A percentile compares a stretch with the other conserved stretches of the same genome.
These are phyloP conservation scores for Lophotriccus pileatus DNA, from an alignment of 2,797 vertebrate species.

Conservation along the genomic window DNA sequence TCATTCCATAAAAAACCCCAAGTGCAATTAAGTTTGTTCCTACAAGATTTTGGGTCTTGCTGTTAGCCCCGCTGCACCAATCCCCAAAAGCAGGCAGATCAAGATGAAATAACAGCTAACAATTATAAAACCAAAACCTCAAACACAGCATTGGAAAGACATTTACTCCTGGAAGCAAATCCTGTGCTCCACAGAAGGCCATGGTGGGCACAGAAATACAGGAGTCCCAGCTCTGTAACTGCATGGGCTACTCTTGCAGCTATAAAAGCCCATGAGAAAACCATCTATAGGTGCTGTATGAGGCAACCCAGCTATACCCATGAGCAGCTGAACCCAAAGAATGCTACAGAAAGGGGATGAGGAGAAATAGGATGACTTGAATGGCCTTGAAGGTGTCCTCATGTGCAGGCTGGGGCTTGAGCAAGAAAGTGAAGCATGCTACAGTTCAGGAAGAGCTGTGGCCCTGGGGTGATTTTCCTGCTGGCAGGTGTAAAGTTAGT, in stretches of 20 bases:
- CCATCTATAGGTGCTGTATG: background rate
- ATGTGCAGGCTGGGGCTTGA: background rate
- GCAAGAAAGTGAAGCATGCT: background rate
- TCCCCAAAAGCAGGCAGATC: background rate
- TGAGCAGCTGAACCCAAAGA: background rate
- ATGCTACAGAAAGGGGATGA: background rate
- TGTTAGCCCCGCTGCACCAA: background rate
- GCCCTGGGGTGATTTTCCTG: background rate
- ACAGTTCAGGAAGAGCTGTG: fast-evolving
- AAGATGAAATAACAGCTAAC: background rate
- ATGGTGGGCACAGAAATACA: background rate
- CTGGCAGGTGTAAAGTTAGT: background rate
- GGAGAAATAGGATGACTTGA: background rate
- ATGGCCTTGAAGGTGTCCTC: background rate
- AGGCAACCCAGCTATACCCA: background rate
- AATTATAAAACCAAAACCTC: background rate
- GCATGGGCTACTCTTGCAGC: background rate
- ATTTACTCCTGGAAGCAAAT: background rate
- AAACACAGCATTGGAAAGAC: background rate
- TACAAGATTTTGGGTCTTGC: background rate
- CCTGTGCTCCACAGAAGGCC: background rate
- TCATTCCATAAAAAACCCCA: background rate
- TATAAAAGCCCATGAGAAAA: background rate
- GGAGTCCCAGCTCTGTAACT: background rate
- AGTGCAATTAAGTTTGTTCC: background rate